Conservation (phyloP, 2,113 vertebrate species). For the Syngnathus scovelli region DNA sequence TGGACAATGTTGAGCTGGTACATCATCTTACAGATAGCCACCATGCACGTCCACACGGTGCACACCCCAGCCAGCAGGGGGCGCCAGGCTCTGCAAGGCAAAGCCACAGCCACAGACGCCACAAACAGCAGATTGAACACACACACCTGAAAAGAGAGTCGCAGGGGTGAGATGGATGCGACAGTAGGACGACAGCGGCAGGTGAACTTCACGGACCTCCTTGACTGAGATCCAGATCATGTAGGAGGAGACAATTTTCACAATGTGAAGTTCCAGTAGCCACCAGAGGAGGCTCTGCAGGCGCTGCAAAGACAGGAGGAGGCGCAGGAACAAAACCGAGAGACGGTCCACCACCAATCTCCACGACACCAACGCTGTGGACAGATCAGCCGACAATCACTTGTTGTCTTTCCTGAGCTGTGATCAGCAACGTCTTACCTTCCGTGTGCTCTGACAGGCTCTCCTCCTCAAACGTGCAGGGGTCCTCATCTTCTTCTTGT, state of each 20-base stretch:
- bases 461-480: conserved; percentile 35
- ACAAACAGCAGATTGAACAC: conserved; percentile 80
- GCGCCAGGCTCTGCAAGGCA: conserved; percentile 83
- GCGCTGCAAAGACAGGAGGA: conserved; percentile 85
- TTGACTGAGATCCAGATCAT: conserved; percentile 92
- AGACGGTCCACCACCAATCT: conserved; percentile 88
- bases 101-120: conserved; percentile 83
- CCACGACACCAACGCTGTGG: conserved; percentile 80
- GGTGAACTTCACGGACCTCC: conserved; percentile 62
- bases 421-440: neutral
- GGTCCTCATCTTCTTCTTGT: conserved; percentile 15
- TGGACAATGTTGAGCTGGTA: conserved; percentile 89
- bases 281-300: conserved; percentile 91
- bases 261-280: conserved; percentile 88
- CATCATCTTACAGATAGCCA: conserved; percentile 93
- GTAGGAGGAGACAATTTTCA: conserved; percentile 89
- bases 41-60: conserved; percentile 90
- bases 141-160: conserved; percentile 75
- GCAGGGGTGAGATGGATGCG: neutral
- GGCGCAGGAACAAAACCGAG: conserved; percentile 85
- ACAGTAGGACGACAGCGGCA: neutral
- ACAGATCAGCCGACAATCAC: conserved; percentile 28
- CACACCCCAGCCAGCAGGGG: conserved; percentile 85
- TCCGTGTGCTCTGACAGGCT: conserved; percentile 30
- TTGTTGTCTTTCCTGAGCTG: neutral